These are phyloP conservation scores for Euthynnus affinis DNA, from an alignment of 2,797 vertebrate genomes.

Conservation along the genomic window DNA sequence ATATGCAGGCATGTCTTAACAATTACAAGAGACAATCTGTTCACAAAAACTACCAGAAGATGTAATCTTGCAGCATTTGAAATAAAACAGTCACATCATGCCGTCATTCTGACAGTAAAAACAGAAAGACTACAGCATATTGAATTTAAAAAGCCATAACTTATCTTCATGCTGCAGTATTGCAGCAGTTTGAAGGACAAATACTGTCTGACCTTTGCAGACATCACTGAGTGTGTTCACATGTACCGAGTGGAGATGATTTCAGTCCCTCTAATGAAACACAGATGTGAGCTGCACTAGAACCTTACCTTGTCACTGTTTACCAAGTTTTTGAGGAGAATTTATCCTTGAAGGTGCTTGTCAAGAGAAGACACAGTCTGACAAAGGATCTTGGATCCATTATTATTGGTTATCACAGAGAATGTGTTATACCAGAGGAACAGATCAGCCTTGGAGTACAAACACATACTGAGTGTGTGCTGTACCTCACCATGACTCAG, in stretches of 20 bases:
- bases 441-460: slow-evolving; percentile 35
- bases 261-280: slow-evolving; percentile 44
- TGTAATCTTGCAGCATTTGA: slow-evolving; percentile 2
- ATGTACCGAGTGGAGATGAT: slow-evolving; percentile 46
- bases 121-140: slow-evolving; percentile 7
- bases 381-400: slow-evolving; percentile 23
- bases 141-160: slow-evolving; percentile 33
- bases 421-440: slow-evolving; percentile 18
- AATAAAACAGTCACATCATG: slow-evolving; percentile 29
- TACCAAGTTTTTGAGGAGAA: slow-evolving; percentile 23
- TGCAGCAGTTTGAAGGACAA: slow-evolving; percentile 30
- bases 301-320: slow-evolving; percentile 42
- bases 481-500: slow-evolving; percentile 36
- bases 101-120: not conserved
- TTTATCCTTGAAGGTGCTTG: slow-evolving; percentile 28
- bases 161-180: slow-evolving; percentile 11
- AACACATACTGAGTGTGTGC: slow-evolving; percentile 13
- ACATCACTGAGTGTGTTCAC: slow-evolving; percentile 33
- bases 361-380: not conserved
- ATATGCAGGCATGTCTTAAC: slow-evolving; percentile 11
- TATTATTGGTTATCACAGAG: slow-evolving; percentile 9
- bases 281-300: slow-evolving; percentile 37
- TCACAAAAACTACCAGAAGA: slow-evolving; percentile 30
- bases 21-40: slow-evolving; percentile 14
- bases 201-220: slow-evolving; percentile 45